Base-by-base conservation (phyloP, 2,113 vertebrate species). In the Pelmatolapia mariae region DNA sequence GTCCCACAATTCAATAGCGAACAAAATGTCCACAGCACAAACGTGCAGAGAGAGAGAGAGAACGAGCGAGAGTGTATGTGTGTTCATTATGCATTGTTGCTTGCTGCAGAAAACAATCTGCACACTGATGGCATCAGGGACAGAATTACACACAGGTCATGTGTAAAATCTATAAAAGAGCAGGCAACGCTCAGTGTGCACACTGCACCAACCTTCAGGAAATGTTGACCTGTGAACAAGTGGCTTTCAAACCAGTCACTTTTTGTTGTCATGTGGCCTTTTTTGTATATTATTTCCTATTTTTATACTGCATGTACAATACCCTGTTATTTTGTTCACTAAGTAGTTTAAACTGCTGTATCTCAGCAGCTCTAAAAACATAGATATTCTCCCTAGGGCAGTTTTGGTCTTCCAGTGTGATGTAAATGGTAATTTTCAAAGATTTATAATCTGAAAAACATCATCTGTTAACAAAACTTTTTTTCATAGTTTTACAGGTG, bases 1-100 rank as follows among this genome's bases (percentile, higher is more conserved):
- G 66, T 93, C 84, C 66, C 83, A 91, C 73, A 79, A 91, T 89
- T 93, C 61, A 91, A 12, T n/a, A 33, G 33, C 71, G 6, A 84
- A 83, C 45, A 89, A 84, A 91, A 89, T 83, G 68, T 81, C 54
- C 40, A 57, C 7, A 5, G 24, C 59, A 59, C 54, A 26, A 50
- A 86, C 4, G 7, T 68, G 43, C 56, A 85, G 4, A 81, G 38
- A 38, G 33, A 53, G 54, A 40, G 59, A 18, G 50, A 8, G 56
- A 61, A 76, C 5, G 31, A 29, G 45, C 1, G 11, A 13, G 66
- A 5, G 84, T 6, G 38, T 13, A 43, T 82, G 54, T 85, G 76
- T n/a, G 45, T 57, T 78, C 47, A 54, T 40, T 22, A 31, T 80
- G 38, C 33, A 86, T 82, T 91, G 82, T 66, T 81, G 54, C 71